Base-by-base conservation (phyloP, 1,140 invertebrate genomes). In the Tetranychus cinnabarinus region DNA sequence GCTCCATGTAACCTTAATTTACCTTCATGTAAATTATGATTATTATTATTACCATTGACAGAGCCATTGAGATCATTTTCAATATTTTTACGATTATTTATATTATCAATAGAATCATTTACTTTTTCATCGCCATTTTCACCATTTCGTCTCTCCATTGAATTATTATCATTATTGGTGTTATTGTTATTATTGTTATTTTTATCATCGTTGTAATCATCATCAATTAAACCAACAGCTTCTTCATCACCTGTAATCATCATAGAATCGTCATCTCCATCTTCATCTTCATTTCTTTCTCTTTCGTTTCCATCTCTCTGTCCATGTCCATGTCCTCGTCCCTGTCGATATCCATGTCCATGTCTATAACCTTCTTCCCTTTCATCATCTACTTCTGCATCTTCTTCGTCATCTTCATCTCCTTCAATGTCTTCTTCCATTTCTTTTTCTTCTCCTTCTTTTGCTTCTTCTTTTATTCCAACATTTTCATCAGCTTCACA, bases 1-100 rank as follows among this genome's bases (percentile, higher is more conserved):
- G 62, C 34, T 52, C 55, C 59, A 39, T 58, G 62, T 47, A 36
- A 36, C 35, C 50, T 34, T 1, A 50, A 52, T 50, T 60, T 60
- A 37, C 42, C 46, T 15, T 60, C 59, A 23, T 23, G 23, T 23
- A 23, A 23, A 23, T 13, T 23, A 23, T 4, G 42, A 58, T n/a
- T n/a, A 52, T 33, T 47, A 15, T 52, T n/a, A 52, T 33, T 33
- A 2, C 50, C 50, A 52, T 52, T 23, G 2, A 33, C 8, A 31
- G 50, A 31, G 23, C 31, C 50, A 52, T 33, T 52, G 31, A 33
- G 31, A 52, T 52, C 50, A 52, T n/a, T 31, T 13, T 52, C n/a
- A 31, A n/a, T 52, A 52, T 23, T n/a, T 5, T 42, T 42, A 42
- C 39, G 23, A 23, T 23, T 42, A 10, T 42, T 42, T 5, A 10